Evolutionary conservation across 1,140 invertebrate species (phyloP).

Genomic region (Physella acuta): DNA sequence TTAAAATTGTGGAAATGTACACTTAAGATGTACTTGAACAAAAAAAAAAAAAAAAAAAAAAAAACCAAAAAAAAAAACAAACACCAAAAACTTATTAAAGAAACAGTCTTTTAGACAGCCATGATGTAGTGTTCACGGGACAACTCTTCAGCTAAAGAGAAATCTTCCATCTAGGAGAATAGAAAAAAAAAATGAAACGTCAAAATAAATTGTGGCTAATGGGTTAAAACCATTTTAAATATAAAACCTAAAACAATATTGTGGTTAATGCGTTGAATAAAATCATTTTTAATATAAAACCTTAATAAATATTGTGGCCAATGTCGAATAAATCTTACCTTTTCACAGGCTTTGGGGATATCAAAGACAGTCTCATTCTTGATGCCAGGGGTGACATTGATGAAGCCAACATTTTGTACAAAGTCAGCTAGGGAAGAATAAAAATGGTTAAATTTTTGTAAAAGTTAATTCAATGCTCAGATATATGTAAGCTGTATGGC

Average conservation of each 20-base stretch:
- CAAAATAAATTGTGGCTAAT: too few relatives aligned
- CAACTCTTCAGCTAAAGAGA: constrained; percentile 6
- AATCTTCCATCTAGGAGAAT: constrained; percentile 2
- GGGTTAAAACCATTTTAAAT: too few relatives aligned
- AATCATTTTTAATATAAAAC: too few relatives aligned
- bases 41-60: neutral
- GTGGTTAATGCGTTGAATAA: too few relatives aligned
- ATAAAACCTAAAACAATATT: too few relatives aligned
- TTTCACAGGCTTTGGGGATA: constrained; percentile 10
- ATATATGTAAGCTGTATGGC: too few relatives aligned
- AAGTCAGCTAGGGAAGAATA: neutral
- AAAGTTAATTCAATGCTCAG: too few relatives aligned
- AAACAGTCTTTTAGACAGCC: constrained; percentile 10
- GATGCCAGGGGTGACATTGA: constrained; percentile 10
- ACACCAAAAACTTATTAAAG: neutral
- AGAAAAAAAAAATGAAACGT: neutral
- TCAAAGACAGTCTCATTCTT: constrained; percentile 19
- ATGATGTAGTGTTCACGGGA: constrained; percentile 8
- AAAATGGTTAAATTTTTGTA: neutral
- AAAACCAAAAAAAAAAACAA: neutral
- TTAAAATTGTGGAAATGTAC: too few relatives aligned
- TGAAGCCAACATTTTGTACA: constrained; percentile 8
- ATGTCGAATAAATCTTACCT: too few relatives aligned
- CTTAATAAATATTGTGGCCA: too few relatives aligned
- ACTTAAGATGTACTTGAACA: neutral